Conservation (phyloP, 2,797 vertebrate genomes). For the Onychomys leucogaster region DNA sequence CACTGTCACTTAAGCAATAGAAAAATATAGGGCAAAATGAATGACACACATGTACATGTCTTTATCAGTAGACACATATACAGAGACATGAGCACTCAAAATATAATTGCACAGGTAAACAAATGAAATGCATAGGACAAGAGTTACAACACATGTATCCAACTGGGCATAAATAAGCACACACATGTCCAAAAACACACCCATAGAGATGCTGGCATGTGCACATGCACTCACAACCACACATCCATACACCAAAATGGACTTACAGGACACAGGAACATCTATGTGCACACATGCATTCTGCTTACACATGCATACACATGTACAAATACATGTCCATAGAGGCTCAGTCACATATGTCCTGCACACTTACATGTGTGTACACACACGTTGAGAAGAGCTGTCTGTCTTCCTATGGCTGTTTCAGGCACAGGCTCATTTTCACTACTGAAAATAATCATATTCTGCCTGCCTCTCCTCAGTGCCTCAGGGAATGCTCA, state of each 20-base stretch:
- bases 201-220: background rate
- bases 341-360: background rate
- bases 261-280: background rate
- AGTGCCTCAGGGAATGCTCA: constrained; percentile 26
- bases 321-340: background rate
- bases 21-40: background rate
- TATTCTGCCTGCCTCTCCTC: background rate
- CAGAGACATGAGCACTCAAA: background rate
- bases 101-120: background rate
- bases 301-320: background rate
- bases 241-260: background rate
- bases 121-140: background rate
- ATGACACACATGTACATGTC: background rate
- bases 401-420: background rate
- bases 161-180: background rate
- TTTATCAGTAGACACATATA: background rate
- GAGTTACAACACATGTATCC: background rate
- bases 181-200: background rate
- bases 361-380: background rate
- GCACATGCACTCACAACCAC: too few species aligned
- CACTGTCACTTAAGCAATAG: background rate
- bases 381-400: too few species aligned
- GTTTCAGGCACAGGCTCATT: background rate
- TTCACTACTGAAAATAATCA: constrained; percentile 46
- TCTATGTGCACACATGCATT: background rate